Evolutionary conservation across 2,113 vertebrate species (phyloP).

Genomic region (Poeciliopsis occidentalis): DNA sequence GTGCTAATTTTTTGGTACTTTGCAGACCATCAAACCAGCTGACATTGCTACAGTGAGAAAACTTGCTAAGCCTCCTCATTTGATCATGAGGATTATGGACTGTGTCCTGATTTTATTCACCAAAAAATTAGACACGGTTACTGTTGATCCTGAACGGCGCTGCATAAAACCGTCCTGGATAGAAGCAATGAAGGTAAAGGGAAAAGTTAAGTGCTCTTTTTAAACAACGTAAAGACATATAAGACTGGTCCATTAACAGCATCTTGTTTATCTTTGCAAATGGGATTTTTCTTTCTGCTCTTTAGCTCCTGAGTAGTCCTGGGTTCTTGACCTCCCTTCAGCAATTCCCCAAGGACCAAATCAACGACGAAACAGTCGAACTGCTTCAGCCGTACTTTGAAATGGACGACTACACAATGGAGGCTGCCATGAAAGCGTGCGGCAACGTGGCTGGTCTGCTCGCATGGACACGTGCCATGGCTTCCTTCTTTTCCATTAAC

Average conservation of each 20-base stretch:
- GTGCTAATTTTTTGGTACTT: not conserved
- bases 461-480: constrained; percentile 86
- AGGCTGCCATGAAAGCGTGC: constrained; percentile 84
- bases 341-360: constrained; percentile 80
- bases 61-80: constrained; percentile 83
- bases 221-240: too few relatives aligned
- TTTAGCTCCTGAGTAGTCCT: constrained; percentile 83
- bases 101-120: constrained; percentile 83
- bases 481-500: constrained; percentile 82
- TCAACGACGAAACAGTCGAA: constrained; percentile 83
- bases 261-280: not conserved
- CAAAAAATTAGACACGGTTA: constrained; percentile 76
- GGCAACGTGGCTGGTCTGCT: constrained; percentile 85
- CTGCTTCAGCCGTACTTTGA: constrained; percentile 79
- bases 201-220: not conserved
- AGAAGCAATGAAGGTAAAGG: constrained; percentile 81
- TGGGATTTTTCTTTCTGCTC: not conserved
- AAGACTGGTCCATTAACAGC: too few relatives aligned
- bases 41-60: constrained; percentile 86
- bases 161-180: constrained; percentile 81
- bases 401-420: constrained; percentile 85
- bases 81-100: constrained; percentile 87
- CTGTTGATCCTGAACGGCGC: constrained; percentile 71
- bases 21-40: constrained; percentile 84
- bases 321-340: constrained; percentile 82